Evolutionary conservation across 2,888 invertebrate genomes (phyloP).

Genomic region (Hypolimnas misippus): DNA sequence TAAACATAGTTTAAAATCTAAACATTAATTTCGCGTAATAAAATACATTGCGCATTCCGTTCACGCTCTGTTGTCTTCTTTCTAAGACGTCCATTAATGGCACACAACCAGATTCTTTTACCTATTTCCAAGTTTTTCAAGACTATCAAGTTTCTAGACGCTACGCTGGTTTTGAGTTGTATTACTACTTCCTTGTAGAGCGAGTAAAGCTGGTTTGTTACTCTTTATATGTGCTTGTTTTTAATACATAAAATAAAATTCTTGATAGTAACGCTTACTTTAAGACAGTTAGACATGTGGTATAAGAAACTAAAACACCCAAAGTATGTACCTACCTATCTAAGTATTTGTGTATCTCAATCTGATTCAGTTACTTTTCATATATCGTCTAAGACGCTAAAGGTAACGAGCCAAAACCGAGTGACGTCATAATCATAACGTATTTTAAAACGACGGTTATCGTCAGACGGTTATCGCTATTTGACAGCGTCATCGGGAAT

Average conservation of each 20-base stretch:
- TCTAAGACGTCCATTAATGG: conserved; percentile 15
- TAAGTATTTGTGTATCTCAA: no score
- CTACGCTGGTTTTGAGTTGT: conserved; percentile 29
- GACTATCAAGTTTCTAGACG: conserved; percentile 32
- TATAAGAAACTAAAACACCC: neutral
- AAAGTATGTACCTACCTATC: neutral
- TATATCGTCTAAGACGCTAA: no score
- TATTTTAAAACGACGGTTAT: no score
- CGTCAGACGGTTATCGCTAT: no score
- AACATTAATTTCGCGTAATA: conserved; percentile 5
- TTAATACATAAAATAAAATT: neutral
- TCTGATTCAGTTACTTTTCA: no score
- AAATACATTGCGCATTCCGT: conserved; percentile 21
- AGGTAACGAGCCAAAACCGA: no score
- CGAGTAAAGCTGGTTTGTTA: conserved; percentile 10
- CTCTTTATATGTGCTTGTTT: neutral
- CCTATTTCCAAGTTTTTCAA: conserved; percentile 29
- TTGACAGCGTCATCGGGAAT: no score
- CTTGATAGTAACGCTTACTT: neutral
- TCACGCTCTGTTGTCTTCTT: conserved; percentile 19
- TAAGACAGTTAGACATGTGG: no score
- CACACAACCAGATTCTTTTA: conserved; percentile 22
- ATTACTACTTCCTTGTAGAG: conserved; percentile 25
- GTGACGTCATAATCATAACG: no score
- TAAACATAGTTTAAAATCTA: neutral